A percentile compares a stretch with the other conserved stretches of the same genome.
Evolutionary conservation across 2,113 vertebrate species (phyloP).

Genomic region (Festucalex cinctus): DNA sequence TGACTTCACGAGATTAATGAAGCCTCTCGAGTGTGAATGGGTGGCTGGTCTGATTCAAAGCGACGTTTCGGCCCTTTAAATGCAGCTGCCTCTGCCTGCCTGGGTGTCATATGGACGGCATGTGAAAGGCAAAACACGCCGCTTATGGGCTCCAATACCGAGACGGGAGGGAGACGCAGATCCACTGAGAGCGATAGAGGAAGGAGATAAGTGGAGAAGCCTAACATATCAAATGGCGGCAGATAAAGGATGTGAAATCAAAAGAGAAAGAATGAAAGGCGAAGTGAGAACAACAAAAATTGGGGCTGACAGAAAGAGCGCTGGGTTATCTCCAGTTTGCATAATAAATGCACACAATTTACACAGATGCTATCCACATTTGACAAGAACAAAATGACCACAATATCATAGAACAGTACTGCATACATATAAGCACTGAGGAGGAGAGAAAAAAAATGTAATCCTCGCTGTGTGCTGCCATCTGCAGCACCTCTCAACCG

Average conservation of each 20-base stretch:
- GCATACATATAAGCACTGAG: too few relatives aligned
- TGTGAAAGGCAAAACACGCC: slow-evolving; percentile 24
- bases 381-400: not conserved
- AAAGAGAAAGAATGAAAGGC: slow-evolving; percentile 22
- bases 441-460: not conserved
- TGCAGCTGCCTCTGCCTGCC: slow-evolving; percentile 5
- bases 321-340: slow-evolving; percentile 24
- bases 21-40: slow-evolving; percentile 22
- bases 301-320: slow-evolving; percentile 28
- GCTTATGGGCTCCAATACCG: slow-evolving; percentile 6
- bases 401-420: too few relatives aligned
- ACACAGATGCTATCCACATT: not conserved
- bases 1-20: slow-evolving; percentile 42
- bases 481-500: not conserved
- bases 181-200: slow-evolving; percentile 10
- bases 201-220: slow-evolving; percentile 13
- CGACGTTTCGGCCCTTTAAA: slow-evolving; percentile 16
- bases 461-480: not conserved
- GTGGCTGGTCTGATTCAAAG: slow-evolving; percentile 35
- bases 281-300: slow-evolving; percentile 24
- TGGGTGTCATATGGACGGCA: slow-evolving; percentile 24
- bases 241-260: slow-evolving; percentile 28
- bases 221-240: slow-evolving; percentile 1
- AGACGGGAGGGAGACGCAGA: not conserved
- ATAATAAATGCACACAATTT: not conserved